These are phyloP conservation scores for Drosophila hamatofila DNA, from an alignment of 2,888 invertebrate genomes.

Conservation along the genomic window DNA sequence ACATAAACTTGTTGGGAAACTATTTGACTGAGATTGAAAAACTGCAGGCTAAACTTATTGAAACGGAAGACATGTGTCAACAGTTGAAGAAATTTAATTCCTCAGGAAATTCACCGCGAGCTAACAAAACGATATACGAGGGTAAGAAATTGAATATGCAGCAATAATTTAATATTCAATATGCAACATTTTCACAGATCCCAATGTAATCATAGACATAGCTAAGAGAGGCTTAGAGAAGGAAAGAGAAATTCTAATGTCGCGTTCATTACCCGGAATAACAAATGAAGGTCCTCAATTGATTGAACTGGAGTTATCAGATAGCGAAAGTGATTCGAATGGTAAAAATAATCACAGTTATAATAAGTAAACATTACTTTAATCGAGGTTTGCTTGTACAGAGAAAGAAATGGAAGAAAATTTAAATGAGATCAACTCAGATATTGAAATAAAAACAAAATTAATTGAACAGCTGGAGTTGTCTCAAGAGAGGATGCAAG, in stretches of 20 bases:
- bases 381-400: slow-evolving; percentile 23
- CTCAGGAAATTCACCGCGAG: slow-evolving; percentile 38
- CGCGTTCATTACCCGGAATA: slow-evolving; percentile 84
- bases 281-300: slow-evolving; percentile 87
- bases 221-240: slow-evolving; percentile 93
- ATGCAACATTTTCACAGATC: slow-evolving; percentile 69
- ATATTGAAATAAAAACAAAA: slow-evolving; percentile 97
- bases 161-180: neutral
- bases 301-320: slow-evolving; percentile 87
- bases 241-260: slow-evolving; percentile 86
- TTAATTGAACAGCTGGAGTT: slow-evolving; percentile 97
- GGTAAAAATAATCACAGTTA: slow-evolving; percentile 86
- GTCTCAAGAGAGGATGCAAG: slow-evolving; percentile 93
- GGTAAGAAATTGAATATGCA: slow-evolving; percentile 43
- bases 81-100: slow-evolving; percentile 87
- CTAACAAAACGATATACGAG: slow-evolving; percentile 50
- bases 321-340: slow-evolving; percentile 87
- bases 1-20: slow-evolving; percentile 90
- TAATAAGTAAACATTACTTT: neutral
- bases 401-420: slow-evolving; percentile 90
- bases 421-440: slow-evolving; percentile 94
- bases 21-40: slow-evolving; percentile 97
- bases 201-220: slow-evolving; percentile 88
- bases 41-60: slow-evolving; percentile 93
- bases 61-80: slow-evolving; percentile 93